Evolutionary conservation across 2,797 vertebrate species (phyloP).

Genomic region (Aphelocoma californica): DNA sequence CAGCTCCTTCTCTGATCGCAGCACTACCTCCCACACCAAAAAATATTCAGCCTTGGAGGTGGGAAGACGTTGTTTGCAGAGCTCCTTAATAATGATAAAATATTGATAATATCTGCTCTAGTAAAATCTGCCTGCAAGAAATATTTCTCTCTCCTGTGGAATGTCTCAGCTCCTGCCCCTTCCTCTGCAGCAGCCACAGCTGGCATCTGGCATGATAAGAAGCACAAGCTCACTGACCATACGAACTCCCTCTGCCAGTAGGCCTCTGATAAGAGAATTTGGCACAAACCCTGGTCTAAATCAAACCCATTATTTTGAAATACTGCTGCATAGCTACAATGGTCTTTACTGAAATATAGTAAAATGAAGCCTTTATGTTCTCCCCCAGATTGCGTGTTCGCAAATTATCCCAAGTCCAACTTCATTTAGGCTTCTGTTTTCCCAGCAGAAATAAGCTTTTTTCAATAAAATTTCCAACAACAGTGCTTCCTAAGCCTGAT

Average conservation of each 20-base stretch:
- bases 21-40: neutral
- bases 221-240: neutral
- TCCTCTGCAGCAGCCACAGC: neutral
- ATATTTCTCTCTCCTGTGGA: neutral
- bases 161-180: neutral
- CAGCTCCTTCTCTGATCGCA: neutral
- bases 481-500: neutral
- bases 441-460: neutral
- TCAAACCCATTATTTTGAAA: neutral
- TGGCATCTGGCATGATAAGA: neutral
- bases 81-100: neutral
- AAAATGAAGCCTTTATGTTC: neutral
- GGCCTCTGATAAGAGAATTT: neutral
- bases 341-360: neutral
- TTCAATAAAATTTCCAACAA: neutral
- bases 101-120: neutral
- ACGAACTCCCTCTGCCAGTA: neutral
- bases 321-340: neutral
- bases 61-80: neutral
- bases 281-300: neutral
- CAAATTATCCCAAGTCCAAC: neutral
- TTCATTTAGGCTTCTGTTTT: neutral
- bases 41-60: neutral
- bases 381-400: neutral
- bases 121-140: neutral